Base-by-base conservation (phyloP, 2,113 vertebrate species). In the Hepsetus odoe region DNA sequence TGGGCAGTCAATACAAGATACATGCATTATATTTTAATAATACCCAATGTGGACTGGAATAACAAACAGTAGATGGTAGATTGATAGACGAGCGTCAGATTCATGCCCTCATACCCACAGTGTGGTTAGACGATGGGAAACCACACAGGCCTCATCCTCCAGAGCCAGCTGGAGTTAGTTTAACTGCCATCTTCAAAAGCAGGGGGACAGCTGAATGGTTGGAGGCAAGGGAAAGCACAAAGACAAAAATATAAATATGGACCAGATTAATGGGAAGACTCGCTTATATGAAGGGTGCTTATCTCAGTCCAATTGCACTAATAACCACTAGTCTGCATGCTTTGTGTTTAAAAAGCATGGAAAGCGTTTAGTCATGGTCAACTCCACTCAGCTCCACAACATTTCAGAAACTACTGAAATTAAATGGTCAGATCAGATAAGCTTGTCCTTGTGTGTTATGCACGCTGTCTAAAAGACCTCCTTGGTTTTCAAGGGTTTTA, bases 141-240 rank as follows among this genome's bases (percentile, higher is more conserved):
- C 11, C 46, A 13, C 32, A 6, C 28, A 72, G 55, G 49, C 32
- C 58, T 58, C 5, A 56, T 73, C 49, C 55, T 62, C n/a, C 24
- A 53, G 42, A 72, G 22, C 14, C 72, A 80, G 46, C 80, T 82
- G 77, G 59, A 64, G 66, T 9, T 5, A 74, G 71, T 85, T 80
- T 85, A 66, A 49, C 58, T 76, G 75, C n/a, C 80, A 70, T 82
- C 80, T 82, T 84, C 64, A 81, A 74, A 85, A 72, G 42, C 68
- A 53, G 22, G 42, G 28, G 18, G 42, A 51, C 22, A 76, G 44
- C n/a, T 51, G 55, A 81, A 72, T 53, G 61, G 80, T 61, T 42
- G 5, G 70, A 79, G 72, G 73, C 58, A 53, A 79, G 72, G 33
- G 18, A 64, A 78, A 79, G 42, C 44, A 76, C 55, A 40, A 64